Evolutionary conservation across 1,140 invertebrate genomes (phyloP), one percentile per base, ranked within the genome.

Genomic region (Drosophila parvula): DNA sequence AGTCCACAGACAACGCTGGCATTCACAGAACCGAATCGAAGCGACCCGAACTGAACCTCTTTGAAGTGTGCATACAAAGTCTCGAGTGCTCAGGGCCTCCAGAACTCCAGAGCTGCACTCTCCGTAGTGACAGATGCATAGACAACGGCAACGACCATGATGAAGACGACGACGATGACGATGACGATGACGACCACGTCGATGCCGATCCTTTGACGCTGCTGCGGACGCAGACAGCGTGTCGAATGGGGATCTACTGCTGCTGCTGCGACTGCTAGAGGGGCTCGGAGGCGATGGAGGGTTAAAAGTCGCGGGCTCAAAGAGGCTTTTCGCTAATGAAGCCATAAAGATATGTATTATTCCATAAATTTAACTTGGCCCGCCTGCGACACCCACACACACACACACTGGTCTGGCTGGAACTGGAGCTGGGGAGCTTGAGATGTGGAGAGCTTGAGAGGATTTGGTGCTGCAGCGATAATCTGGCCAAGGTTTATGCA

Each of bases 261-360:
- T n/a, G 28, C 47, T 28, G 22, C 45, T 14, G 12, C 3, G 30
- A 10, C n/a, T 44, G 40, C 16, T 14, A 9, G 44, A 74, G 16
- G 22, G 34, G 56, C 3, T 9, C 14, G 44, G 56, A 16, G 36
- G 57, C 18, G 56, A 27, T n/a, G 60, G 48, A 14, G 41, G 45
- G 40, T 36, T 44, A 16, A 55, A 50, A 50, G 64, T 30, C 45
- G 34, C 40, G 32, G 32, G 53, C 45, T 58, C 62, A 50, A 65
- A 78, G 51, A 63, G 65, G 74, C 78, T 63, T 80, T 78, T 73
- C 70, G 78, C 84, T 90, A 90, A 90, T 90, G 89, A 90, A 90
- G 88, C 89, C 73, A 91, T 90, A 89, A 90, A 90, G 78, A 89
- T 90, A 90, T 88, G 84, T 89, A 84, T 81, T 91, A 91, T 83